Percentiles rank a stretch among this genome's conserved stretches.
phyloP scores from a whole-genome alignment of 2,113 vertebrate genomes.

The Cacatua alba region DNA sequence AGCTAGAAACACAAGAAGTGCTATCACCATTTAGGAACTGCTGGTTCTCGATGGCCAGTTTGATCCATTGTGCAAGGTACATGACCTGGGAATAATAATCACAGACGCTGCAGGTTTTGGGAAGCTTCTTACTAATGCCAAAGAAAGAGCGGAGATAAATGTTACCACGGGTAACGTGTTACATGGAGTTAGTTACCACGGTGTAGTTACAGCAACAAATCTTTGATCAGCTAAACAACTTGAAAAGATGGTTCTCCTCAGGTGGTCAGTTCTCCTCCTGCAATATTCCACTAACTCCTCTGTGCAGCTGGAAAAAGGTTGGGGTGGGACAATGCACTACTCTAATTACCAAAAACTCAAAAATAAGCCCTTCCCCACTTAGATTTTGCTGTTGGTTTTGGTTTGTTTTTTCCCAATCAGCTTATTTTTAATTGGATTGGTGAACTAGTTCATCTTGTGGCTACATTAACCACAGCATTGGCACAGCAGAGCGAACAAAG shows the following conservation, averaged over 20 bases:
- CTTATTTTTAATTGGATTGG: background rate
- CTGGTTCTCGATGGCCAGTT: background rate
- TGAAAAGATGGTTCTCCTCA: background rate
- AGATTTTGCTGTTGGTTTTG: background rate
- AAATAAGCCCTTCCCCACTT: background rate
- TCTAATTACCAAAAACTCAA: background rate
- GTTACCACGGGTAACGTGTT: background rate
- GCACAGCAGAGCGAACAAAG: background rate
- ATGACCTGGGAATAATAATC: background rate
- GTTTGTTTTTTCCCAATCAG: background rate
- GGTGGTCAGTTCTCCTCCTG: background rate
- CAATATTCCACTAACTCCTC: background rate
- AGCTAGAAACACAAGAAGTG: background rate
- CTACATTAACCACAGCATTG: background rate
- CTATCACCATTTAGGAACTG: background rate
- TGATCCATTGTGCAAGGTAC: background rate
- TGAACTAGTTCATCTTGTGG: background rate
- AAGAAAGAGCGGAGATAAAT: background rate
- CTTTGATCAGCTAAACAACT: background rate
- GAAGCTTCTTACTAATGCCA: background rate
- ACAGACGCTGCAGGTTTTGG: background rate
- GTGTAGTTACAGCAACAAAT: background rate
- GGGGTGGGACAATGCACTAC: fast-evolving
- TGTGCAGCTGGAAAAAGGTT: background rate
- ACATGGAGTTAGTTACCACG: background rate